Evolutionary conservation across 2,888 invertebrate genomes (phyloP).

Genomic region (Amblyjoppa proteus): DNA sequence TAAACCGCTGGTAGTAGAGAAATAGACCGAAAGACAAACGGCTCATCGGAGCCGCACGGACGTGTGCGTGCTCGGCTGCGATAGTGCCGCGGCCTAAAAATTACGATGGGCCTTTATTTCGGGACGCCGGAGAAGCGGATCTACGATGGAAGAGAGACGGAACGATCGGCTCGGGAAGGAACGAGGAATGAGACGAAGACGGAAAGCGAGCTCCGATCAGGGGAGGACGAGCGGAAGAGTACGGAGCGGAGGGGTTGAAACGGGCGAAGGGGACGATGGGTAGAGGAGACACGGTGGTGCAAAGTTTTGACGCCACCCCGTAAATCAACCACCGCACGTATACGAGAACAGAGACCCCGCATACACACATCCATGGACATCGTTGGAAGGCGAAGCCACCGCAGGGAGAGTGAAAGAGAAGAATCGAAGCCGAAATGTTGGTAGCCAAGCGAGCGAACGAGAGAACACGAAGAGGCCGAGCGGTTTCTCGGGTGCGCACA

Average conservation of each 20-base stretch:
- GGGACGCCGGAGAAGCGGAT: conserved; percentile 60
- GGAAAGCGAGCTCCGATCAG: conserved; percentile 42
- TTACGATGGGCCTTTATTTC: conserved; percentile 79
- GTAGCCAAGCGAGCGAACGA: conserved; percentile 32
- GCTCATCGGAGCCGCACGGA: conserved; percentile 13
- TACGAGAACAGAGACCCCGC: conserved; percentile 55
- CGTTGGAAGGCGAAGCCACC: background rate
- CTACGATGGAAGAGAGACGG: conserved; percentile 14
- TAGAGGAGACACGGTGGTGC: conserved; percentile 79
- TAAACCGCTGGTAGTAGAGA: conserved; percentile 23
- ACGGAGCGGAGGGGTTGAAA: conserved; percentile 28
- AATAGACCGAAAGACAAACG: conserved; percentile 51
- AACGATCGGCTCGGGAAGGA: background rate
- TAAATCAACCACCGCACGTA: conserved; percentile 80
- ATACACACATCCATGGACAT: conserved; percentile 16
- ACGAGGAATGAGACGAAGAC: conserved; percentile 29
- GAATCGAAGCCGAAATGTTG: conserved; percentile 17
- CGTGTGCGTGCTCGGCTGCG: conserved; percentile 47
- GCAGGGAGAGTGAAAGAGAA: background rate
- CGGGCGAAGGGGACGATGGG: conserved; percentile 52
- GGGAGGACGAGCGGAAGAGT: conserved; percentile 54
- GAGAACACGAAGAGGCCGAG: conserved; percentile 38
- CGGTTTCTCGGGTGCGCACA: conserved; percentile 26
- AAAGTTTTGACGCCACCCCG: conserved; percentile 83
- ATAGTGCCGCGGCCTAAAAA: conserved; percentile 70